Conservation (phyloP, 1,140 invertebrate species). For the Manduca sexta region DNA sequence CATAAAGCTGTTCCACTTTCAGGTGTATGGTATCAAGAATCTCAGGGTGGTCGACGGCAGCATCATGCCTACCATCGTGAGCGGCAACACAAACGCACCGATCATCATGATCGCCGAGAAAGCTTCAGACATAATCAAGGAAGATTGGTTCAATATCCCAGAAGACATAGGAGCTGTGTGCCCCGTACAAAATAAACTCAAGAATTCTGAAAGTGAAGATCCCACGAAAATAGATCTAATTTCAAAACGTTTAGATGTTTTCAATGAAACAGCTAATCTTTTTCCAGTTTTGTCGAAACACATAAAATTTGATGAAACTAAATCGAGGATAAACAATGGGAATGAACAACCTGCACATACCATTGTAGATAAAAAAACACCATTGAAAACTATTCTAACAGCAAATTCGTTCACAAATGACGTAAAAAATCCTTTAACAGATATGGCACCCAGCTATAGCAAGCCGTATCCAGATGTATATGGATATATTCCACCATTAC, state of each 20-base stretch:
- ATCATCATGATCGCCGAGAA: conserved; percentile 95
- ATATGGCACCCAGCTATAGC: background rate
- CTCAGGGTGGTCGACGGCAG: conserved; percentile 86
- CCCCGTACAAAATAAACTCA: conserved; percentile 3
- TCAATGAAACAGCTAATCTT: conserved; percentile 40
- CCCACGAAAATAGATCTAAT: conserved; percentile 17
- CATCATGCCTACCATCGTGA: conserved; percentile 86
- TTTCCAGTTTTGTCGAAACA: conserved; percentile 33
- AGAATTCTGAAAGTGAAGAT: conserved; percentile 12
- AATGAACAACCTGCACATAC: no score
- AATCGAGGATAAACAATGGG: no score
- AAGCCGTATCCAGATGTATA: background rate
- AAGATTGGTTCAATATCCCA: conserved; percentile 74
- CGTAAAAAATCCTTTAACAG: background rate
- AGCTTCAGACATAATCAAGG: conserved; percentile 89
- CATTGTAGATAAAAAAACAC: no score
- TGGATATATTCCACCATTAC: background rate
- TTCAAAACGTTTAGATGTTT: conserved; percentile 23
- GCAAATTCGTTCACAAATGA: background rate
- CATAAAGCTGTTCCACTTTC: conserved; percentile 22
- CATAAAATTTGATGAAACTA: background rate
- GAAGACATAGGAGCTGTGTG: conserved; percentile 4
- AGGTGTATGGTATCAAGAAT: conserved; percentile 82
- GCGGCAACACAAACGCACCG: conserved; percentile 89
- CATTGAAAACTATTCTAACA: no score